These are phyloP conservation scores for Brenthis hecate DNA, from an alignment of 2,888 invertebrate genomes.

Conservation along the genomic window DNA sequence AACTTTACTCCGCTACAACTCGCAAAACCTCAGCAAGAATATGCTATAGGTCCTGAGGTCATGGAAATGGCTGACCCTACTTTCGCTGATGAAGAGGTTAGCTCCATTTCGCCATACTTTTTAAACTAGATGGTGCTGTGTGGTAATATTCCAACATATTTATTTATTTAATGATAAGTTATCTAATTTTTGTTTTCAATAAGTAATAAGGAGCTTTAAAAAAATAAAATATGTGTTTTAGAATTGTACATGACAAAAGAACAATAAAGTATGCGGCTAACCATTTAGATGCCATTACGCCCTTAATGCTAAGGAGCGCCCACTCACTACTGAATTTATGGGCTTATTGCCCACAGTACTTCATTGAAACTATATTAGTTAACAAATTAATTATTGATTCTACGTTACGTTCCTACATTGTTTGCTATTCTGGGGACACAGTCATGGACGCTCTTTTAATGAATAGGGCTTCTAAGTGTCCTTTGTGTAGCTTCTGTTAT, in stretches of 20 bases:
- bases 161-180: no score
- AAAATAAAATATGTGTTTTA: neutral
- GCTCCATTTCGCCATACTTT: no score
- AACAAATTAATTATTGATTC: conserved; percentile 24
- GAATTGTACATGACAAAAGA: neutral
- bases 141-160: no score
- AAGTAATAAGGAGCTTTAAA: no score
- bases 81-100: conserved; percentile 88
- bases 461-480: neutral
- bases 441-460: neutral
- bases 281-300: neutral
- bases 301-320: conserved; percentile 22
- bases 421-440: conserved; percentile 10
- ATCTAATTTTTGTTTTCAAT: no score
- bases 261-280: neutral
- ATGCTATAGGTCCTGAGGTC: conserved; percentile 87
- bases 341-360: conserved; percentile 22
- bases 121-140: no score
- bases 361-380: conserved; percentile 19
- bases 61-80: conserved; percentile 91
- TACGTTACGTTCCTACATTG: neutral
- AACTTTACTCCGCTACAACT: conserved; percentile 89
- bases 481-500: no score
- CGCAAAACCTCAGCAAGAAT: conserved; percentile 87
- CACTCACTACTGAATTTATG: conserved; percentile 22